phyloP scores from a whole-genome alignment of 2,113 vertebrate species.

The Pristiophorus japonicus region DNA sequence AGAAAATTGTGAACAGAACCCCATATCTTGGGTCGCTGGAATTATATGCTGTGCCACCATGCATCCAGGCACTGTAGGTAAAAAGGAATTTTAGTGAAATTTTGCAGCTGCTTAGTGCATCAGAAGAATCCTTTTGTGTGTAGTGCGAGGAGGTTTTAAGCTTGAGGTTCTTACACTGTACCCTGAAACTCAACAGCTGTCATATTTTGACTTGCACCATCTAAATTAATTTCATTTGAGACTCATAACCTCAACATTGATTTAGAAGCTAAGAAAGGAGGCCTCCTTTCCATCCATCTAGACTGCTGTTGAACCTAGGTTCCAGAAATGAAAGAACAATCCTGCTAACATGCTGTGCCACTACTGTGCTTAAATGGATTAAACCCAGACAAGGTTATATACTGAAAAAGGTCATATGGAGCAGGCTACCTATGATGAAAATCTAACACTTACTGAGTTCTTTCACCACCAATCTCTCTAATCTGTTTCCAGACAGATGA shows the following conservation, averaged over 20 bases:
- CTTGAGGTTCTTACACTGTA: neutral
- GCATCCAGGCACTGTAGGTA: neutral
- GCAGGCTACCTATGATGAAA: neutral
- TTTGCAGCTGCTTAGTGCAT: neutral
- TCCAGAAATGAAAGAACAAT: neutral
- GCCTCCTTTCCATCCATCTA: neutral
- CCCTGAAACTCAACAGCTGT: neutral
- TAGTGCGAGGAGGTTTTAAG: neutral
- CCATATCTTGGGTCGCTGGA: neutral
- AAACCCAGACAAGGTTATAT: neutral
- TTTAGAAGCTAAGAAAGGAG: neutral
- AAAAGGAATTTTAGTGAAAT: neutral
- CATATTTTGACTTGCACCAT: neutral
- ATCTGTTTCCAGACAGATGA: neutral
- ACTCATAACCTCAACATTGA: neutral
- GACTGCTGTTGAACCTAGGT: neutral
- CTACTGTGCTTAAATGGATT: slow-evolving; percentile 5
- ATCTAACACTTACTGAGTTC: neutral
- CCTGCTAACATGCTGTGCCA: neutral
- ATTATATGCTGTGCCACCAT: neutral
- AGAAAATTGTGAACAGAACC: neutral
- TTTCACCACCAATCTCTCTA: neutral
- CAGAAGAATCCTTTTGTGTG: neutral
- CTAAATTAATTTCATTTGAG: neutral
- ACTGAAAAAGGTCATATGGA: neutral